Conservation (phyloP, 2,797 vertebrate genomes). For the Microctenopoma lineatum region DNA sequence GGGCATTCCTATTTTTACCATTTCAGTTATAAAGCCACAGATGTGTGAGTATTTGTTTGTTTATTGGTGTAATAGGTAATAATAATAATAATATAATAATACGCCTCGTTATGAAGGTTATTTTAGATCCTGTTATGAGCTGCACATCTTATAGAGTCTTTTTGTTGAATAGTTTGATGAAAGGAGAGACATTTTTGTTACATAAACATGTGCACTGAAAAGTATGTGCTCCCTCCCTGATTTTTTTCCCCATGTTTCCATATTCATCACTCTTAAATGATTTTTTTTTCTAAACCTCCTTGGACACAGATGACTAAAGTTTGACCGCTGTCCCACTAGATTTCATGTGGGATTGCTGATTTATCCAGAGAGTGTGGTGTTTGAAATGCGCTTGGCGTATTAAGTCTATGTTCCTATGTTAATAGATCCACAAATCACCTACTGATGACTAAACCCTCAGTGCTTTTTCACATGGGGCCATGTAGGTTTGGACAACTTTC, state of each 20-base stretch:
- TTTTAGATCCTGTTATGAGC: neutral
- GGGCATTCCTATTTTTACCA: conserved; percentile 6
- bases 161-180: neutral
- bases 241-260: too few species aligned
- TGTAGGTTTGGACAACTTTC: too few species aligned
- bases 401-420: conserved; percentile 52
- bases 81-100: too few species aligned
- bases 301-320: conserved; percentile 68
- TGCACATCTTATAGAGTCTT: neutral
- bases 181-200: neutral
- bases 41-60: neutral
- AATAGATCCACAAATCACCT: conserved; percentile 55
- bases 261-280: too few species aligned
- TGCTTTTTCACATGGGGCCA: too few species aligned
- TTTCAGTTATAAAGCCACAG: conserved; percentile 1
- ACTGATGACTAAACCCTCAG: conserved; percentile 72
- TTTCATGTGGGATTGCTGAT: conserved; percentile 42
- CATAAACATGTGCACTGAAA: neutral
- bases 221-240: too few species aligned
- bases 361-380: conserved; percentile 53
- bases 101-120: too few species aligned
- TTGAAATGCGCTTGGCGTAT: conserved; percentile 65
- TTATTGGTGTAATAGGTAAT: neutral
- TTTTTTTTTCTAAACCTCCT: conserved; percentile 68
- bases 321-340: conserved; percentile 48